Conservation (phyloP, 2,113 vertebrate genomes). For the Siniperca chuatsi region DNA sequence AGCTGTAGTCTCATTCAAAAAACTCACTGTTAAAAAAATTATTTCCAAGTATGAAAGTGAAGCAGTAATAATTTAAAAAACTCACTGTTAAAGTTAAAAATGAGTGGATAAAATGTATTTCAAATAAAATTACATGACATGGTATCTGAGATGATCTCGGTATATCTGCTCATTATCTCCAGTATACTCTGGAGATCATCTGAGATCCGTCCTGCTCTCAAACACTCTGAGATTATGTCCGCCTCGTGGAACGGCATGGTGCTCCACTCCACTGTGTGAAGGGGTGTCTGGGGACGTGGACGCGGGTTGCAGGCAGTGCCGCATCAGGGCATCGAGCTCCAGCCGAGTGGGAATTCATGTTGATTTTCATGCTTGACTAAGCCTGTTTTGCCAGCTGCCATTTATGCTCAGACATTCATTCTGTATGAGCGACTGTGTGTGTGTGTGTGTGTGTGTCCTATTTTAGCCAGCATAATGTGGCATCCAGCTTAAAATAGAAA, state of each 20-base stretch:
- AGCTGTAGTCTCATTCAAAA: background rate
- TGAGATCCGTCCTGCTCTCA: conserved; percentile 36
- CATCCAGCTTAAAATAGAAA: conserved; percentile 48
- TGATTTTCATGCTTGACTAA: conserved; percentile 78
- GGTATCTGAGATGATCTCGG: conserved; percentile 1
- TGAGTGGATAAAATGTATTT: background rate
- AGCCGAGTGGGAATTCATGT: conserved; percentile 75
- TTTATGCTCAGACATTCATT: conserved; percentile 74
- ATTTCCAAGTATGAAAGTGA: background rate
- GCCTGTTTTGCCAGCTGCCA: conserved; percentile 82
- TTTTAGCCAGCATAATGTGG: conserved; percentile 52
- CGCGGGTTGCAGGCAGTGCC: conserved; percentile 58
- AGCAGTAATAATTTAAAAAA: background rate
- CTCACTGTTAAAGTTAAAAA: background rate
- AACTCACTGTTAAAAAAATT: background rate
- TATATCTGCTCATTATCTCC: background rate
- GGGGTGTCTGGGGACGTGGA: conserved; percentile 66
- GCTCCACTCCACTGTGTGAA: conserved; percentile 56
- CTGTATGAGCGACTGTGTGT: conserved; percentile 59
- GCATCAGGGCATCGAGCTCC: conserved; percentile 71
- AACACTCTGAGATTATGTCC: conserved; percentile 49
- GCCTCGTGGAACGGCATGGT: conserved; percentile 43
- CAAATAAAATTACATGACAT: background rate
- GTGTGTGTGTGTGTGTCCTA: conserved; percentile 44
- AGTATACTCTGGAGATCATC: conserved; percentile 35